Base-by-base conservation (phyloP, 2,888 invertebrate species). In the Hofmannophila pseudospretella region DNA sequence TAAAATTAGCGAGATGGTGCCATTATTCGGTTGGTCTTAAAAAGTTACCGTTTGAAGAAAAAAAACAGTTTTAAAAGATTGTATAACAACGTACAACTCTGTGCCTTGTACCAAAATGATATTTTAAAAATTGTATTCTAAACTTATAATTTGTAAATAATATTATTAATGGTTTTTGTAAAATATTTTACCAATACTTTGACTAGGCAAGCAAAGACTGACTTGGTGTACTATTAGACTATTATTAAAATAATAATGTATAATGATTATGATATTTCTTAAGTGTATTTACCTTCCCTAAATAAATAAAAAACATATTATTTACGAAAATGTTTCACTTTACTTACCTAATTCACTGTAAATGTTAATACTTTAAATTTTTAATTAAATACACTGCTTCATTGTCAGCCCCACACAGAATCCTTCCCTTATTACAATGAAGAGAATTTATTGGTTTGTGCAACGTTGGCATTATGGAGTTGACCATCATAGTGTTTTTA, bases 381-480 rank as follows among this genome's bases (percentile, higher is more conserved):
- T 90, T 91, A 41, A 96, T 89, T 30, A 94, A 85, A 76, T 95
- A 96, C 51, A 97, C 82, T 14, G 96, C 96, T 85, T 97, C 97
- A 68, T 94, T 94, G 63, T 97, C 96, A 49, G 94, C 92, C 1
- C 96, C 95, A 73, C 94, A 96, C 19, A 97, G 72, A 32, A 96
- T 84, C 46, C 90, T 92, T 30, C 91, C 90, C 50, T 90, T 90
- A 53, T 92, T 90, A 36, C 96, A 89, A 77, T 96, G 94, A 32
- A 97, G 82, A 13, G 92, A 91, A 67, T 97, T 97, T 26, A 97
- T 90, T 0, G 96, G 88, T 60, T 95, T 92, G 44, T 93, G 92
- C 49, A 95, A 84, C 9, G 90, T 88, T 0, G 92, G 89, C 80
- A 96, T 92, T 2, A 97, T 68, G 0, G 94, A 91, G 32, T 90